Percentiles rank a stretch among this genome's conserved stretches.
Evolutionary conservation across 2,888 invertebrate species (phyloP).

Genomic region (Callimorpha dominula): DNA sequence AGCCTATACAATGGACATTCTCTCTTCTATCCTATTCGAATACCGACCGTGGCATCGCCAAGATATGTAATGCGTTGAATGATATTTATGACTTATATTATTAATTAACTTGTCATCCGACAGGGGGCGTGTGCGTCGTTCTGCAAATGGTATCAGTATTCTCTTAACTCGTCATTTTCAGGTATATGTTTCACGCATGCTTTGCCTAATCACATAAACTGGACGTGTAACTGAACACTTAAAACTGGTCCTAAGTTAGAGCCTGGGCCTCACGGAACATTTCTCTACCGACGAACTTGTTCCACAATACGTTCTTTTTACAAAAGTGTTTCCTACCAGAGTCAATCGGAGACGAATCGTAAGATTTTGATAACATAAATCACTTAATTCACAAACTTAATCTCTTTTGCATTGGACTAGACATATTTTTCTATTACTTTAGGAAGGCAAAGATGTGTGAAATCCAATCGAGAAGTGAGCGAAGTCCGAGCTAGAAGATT

Average conservation of each 20-base stretch:
- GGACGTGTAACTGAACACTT: conserved; percentile 85
- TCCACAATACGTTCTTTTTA: conserved; percentile 70
- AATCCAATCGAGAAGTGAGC: conserved; percentile 76
- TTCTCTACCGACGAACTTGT: conserved; percentile 65
- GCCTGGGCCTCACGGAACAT: conserved; percentile 62
- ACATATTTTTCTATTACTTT: conserved; percentile 81
- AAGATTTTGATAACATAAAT: conserved; percentile 64
- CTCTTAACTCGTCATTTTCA: conserved; percentile 67
- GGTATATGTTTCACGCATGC: conserved; percentile 81
- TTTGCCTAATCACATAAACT: conserved; percentile 83
- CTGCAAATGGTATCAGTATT: conserved; percentile 41
- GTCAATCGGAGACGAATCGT: conserved; percentile 64
- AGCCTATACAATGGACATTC: conserved; percentile 53
- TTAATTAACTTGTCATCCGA: conserved; percentile 54
- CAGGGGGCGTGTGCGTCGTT: conserved; percentile 32
- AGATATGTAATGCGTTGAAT: conserved; percentile 67
- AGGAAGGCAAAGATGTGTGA: conserved; percentile 85
- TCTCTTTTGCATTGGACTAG: conserved; percentile 86
- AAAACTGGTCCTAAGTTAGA: conserved; percentile 78
- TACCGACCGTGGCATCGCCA: conserved; percentile 63
- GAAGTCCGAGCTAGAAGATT: conserved; percentile 61
- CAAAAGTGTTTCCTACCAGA: conserved; percentile 70
- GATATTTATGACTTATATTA: conserved; percentile 59
- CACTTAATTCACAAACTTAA: conserved; percentile 82
- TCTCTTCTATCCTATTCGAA: conserved; percentile 60